Conservation (phyloP, 2,113 vertebrate genomes). For the Chinchilla lanigera region DNA sequence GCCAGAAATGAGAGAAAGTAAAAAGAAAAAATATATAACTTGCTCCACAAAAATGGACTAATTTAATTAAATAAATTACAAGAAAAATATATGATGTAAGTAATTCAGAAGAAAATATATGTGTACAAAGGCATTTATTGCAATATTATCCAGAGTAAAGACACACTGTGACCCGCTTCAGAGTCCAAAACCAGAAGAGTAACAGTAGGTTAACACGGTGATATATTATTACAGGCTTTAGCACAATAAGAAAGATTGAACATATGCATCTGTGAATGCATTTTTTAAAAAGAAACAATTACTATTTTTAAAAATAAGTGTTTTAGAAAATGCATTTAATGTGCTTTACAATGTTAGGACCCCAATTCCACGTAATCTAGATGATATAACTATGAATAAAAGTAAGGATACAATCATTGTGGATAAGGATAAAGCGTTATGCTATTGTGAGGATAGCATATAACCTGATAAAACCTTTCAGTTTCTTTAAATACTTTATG, state of each 20-base stretch:
- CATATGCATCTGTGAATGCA: background rate
- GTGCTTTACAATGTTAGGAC: background rate
- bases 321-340: background rate
- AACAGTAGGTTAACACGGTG: background rate
- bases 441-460: background rate
- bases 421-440: background rate
- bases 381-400: background rate
- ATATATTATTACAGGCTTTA: background rate
- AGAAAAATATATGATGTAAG: slow-evolving; percentile 14
- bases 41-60: background rate
- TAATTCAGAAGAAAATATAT: background rate
- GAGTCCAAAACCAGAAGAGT: background rate
- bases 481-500: background rate
- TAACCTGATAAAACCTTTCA: background rate
- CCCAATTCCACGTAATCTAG: background rate
- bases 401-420: background rate
- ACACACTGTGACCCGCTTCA: background rate
- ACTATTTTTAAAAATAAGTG: background rate
- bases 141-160: background rate
- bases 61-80: background rate
- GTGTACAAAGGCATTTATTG: background rate
- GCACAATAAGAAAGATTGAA: background rate
- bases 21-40: background rate
- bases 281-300: background rate
- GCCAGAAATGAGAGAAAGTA: background rate